Percentiles rank a stretch among this genome's conserved stretches.
Conservation (phyloP, 2,888 invertebrate species). For the Allacma fusca region DNA sequence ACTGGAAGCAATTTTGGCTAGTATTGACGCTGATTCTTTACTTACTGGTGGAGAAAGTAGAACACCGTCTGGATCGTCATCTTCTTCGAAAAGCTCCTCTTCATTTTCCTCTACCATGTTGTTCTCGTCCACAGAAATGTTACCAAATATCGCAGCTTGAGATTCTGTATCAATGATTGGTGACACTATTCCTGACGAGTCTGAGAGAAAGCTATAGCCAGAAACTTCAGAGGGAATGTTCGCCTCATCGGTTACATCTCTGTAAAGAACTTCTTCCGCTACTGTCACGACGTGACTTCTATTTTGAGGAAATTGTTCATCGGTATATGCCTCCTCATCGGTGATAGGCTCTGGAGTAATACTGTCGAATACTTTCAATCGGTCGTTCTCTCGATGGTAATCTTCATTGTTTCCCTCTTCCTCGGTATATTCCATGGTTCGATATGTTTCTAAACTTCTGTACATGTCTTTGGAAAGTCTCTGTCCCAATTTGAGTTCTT, state of each 20-base stretch:
- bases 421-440: too few species aligned
- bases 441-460: too few species aligned
- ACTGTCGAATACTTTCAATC: neutral
- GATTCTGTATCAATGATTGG: neutral
- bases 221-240: neutral
- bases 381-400: neutral
- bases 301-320: neutral
- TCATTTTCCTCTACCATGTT: neutral
- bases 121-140: neutral
- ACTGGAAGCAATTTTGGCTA: neutral
- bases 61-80: neutral
- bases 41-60: neutral
- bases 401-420: neutral
- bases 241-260: neutral
- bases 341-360: neutral
- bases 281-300: neutral
- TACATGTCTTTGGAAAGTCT: too few species aligned
- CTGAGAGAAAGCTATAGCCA: neutral
- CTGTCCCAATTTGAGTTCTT: too few species aligned
- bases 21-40: neutral
- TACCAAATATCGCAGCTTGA: neutral
- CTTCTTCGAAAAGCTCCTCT: too few species aligned
- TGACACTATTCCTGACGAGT: neutral
- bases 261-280: neutral
- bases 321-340: neutral